phyloP scores from a whole-genome alignment of 2,797 vertebrate genomes.

The Emys orbicularis region DNA sequence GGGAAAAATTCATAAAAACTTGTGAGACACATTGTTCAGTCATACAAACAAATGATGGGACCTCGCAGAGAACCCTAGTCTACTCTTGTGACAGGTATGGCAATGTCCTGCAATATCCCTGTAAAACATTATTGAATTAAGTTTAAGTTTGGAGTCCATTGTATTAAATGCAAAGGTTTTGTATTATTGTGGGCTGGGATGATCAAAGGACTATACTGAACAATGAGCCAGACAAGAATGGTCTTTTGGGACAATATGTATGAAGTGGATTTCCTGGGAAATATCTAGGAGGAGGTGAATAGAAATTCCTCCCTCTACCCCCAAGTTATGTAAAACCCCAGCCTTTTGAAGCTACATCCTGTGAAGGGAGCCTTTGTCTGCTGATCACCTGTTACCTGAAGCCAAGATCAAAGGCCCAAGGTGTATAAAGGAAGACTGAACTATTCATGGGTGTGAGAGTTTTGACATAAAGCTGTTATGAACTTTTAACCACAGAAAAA shows the following conservation, averaged over 20 bases:
- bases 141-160: not conserved
- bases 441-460: not conserved
- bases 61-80: accelerated
- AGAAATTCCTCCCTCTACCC: not conserved
- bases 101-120: not conserved
- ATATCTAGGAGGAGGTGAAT: not conserved
- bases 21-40: not conserved
- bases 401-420: not conserved
- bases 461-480: not conserved
- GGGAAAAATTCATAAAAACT: not conserved
- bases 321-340: not conserved
- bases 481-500: not conserved
- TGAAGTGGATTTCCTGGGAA: not conserved
- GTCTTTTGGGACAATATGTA: not conserved
- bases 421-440: not conserved
- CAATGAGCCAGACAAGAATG: not conserved
- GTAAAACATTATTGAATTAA: not conserved
- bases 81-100: not conserved
- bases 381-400: not conserved
- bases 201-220: not conserved
- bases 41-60: not conserved
- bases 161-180: not conserved
- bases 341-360: not conserved
- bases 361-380: not conserved
- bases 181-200: not conserved